A percentile compares a stretch with the other conserved stretches of the same genome.
These are phyloP conservation scores for Ibidorhyncha struthersii DNA, from an alignment of 2,113 vertebrate genomes.

Conservation along the genomic window DNA sequence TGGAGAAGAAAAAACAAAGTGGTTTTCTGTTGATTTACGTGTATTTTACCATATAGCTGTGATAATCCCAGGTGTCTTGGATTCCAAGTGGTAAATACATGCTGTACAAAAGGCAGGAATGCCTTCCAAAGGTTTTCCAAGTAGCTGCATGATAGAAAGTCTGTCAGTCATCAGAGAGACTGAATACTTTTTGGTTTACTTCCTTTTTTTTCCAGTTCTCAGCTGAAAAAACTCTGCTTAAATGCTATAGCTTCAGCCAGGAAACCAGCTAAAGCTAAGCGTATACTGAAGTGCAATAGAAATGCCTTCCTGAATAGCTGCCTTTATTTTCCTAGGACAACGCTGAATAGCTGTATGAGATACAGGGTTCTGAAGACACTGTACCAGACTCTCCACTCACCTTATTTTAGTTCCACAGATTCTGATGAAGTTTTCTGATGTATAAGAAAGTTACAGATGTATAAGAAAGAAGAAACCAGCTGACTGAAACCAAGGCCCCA, in stretches of 20 bases:
- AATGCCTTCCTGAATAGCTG: not conserved
- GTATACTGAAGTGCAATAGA: not conserved
- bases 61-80: not conserved
- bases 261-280: not conserved
- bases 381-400: not conserved
- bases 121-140: not conserved
- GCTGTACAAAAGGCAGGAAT: not conserved
- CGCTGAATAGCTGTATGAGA: not conserved
- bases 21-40: not conserved
- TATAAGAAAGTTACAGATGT: not conserved
- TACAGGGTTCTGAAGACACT: not conserved
- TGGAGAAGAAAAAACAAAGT: not conserved
- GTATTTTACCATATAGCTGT: not conserved
- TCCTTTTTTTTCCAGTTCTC: not conserved
- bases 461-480: not conserved
- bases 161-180: not conserved
- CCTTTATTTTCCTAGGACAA: not conserved
- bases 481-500: not conserved
- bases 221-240: not conserved
- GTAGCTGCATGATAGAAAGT: not conserved
- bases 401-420: not conserved
- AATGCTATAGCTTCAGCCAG: not conserved
- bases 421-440: not conserved
- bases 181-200: not conserved
- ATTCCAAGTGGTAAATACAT: not conserved